These are phyloP conservation scores for Apotomis betuletana DNA, from an alignment of 2,888 invertebrate species.

Conservation along the genomic window DNA sequence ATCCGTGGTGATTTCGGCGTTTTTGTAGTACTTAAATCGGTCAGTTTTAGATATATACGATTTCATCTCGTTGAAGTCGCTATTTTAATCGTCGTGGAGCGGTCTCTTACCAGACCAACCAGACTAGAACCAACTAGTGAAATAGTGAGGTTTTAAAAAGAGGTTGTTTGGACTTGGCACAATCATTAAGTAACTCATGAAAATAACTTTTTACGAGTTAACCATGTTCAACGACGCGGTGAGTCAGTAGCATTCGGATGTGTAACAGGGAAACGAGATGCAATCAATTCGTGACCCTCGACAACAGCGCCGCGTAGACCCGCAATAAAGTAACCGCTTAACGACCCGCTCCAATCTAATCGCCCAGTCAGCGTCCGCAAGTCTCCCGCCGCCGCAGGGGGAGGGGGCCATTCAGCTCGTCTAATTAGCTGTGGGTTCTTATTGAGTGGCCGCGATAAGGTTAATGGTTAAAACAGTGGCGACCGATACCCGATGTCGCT, in stretches of 20 bases:
- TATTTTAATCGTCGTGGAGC: too few relatives aligned
- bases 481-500: conserved; percentile 49
- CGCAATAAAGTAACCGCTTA: conserved; percentile 26
- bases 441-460: conserved; percentile 51
- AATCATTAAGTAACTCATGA: too few relatives aligned
- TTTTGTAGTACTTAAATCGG: too few relatives aligned
- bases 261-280: background rate
- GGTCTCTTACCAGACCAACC: too few relatives aligned
- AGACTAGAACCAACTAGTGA: too few relatives aligned
- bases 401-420: conserved; percentile 36
- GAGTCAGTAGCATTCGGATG: background rate
- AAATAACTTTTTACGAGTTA: background rate
- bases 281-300: conserved; percentile 14
- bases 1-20: too few relatives aligned
- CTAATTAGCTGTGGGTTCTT: conserved; percentile 66
- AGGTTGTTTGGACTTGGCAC: background rate
- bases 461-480: conserved; percentile 49
- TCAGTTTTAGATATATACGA: too few relatives aligned
- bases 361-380: conserved; percentile 27
- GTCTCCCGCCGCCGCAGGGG: conserved; percentile 16
- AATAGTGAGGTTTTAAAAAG: too few relatives aligned
- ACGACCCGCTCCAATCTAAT: conserved; percentile 23
- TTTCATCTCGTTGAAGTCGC: too few relatives aligned
- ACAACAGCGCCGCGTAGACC: conserved; percentile 9
- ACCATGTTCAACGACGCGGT: background rate